Evolutionary conservation across 2,888 invertebrate species (phyloP), one percentile per base, ranked within the genome.

Genomic region (Limenitis camilla): DNA sequence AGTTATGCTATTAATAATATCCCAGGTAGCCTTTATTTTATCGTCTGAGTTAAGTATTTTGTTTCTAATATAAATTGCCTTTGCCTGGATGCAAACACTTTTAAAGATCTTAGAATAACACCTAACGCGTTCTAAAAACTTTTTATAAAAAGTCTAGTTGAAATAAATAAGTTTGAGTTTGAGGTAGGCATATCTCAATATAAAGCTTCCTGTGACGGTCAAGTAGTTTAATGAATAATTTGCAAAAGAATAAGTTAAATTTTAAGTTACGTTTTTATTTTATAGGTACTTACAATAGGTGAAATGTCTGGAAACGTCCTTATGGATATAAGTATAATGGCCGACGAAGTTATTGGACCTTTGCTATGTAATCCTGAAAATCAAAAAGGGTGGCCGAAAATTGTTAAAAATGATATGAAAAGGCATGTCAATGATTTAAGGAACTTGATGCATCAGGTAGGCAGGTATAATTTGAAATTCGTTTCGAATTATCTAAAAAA

Each of bases 261-360:
- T 6, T n/a, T 30, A 7, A 8, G 7, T 6, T 27, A n/a, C n/a
- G 5, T 4, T 48, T 27, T 30, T 27, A 32, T 8, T 9, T 52
- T 61, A 33, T 60, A 90, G 78, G 68, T 87, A 0, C 67, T 94
- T 3, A 89, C 91, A 56, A 88, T 92, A 46, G 95, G 95, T 0
- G 94, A 94, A 68, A 84, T 94, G 70, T 90, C 93, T 1, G 89
- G 91, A 2, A 92, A 91, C 67, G 90, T 93, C 0, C 76, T 94
- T 6, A 91, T 92, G 63, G 93, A 94, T 68, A 71, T 94, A 5
- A 89, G 90, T 5, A 86, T 91, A 3, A 76, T 94, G 58, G 89
- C 93, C 1, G 92, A 94, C 64, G 91, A 93, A 68, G 90, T 93
- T 2, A 92, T 93, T 46, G 89, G 92, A 6, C 94, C 94, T 0